Base-by-base conservation (phyloP, 1,140 invertebrate species). In the Drosophila nigromelanica region DNA sequence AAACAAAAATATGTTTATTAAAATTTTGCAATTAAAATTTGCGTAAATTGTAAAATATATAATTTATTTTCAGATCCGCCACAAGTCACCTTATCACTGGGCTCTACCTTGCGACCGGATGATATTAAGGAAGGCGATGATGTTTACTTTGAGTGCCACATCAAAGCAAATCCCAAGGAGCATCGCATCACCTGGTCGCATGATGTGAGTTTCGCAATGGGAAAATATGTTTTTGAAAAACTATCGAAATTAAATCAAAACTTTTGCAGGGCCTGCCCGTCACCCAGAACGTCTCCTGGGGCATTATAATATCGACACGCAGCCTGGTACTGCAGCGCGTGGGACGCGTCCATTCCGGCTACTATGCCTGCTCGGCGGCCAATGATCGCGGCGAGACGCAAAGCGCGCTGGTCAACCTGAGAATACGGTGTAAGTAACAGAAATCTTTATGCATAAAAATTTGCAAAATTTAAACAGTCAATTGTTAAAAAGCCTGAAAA, bases 91-190 rank as follows among this genome's bases (percentile, higher is more conserved):
- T 92, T 98, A 37, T 95, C 96, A 66, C 93, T 98, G 59, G 97
- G 97, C 69, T 96, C 95, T 72, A 97, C 96, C 12, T 93, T 98
- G 55, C 97, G 96, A 91, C 95, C 97, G 14, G 95, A 96, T 78
- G 96, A 97, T 90, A 98, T 98, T 89, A 97, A 97, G 90, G 96
- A 97, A 92, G 96, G 96, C 37, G 97, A 97, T 87, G 97, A 98
- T 92, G 96, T 98, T n/a, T 98, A 97, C 92, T 98, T 98, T 81
- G 97, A 97, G 90, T 98, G 97, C 92, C 95, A 96, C 90, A 97
- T 98, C 64, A 95, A 94, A 79, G 95, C 97, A 8, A 97, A 97
- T 92, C 97, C 97, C 7, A 94, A 95, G 83, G 95, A 96, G 91
- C 95, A 96, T 75, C 95, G 96, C 79, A 96, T 98, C 61, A 94